Evolutionary conservation across 2,888 invertebrate genomes (phyloP).

Genomic region (Pimpla rufipes): DNA sequence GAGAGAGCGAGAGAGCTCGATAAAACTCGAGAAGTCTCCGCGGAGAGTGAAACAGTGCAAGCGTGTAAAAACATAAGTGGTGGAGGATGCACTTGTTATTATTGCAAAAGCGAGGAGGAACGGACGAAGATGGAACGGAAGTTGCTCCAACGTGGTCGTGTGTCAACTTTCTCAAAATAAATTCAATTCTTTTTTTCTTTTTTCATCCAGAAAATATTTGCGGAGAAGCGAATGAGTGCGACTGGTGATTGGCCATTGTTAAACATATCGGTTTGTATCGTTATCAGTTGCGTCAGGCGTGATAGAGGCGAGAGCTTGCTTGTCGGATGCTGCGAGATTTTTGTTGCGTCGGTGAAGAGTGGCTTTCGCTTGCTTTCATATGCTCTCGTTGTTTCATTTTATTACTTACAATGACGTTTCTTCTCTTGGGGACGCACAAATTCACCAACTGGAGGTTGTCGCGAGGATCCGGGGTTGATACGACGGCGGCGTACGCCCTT

Average conservation of each 20-base stretch:
- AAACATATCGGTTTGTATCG: slow-evolving; percentile 9
- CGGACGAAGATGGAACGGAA: background rate
- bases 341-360: slow-evolving; percentile 37
- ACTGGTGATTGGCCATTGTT: slow-evolving; percentile 31
- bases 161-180: background rate
- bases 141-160: background rate
- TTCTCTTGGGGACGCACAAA: slow-evolving; percentile 80
- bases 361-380: slow-evolving; percentile 44
- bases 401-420: slow-evolving; percentile 82
- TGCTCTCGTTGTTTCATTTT: slow-evolving; percentile 48
- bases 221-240: slow-evolving; percentile 58
- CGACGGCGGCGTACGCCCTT: slow-evolving; percentile 74
- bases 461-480: slow-evolving; percentile 77
- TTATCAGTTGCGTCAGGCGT: slow-evolving; percentile 31
- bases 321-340: slow-evolving; percentile 18
- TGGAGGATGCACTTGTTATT: slow-evolving; percentile 19
- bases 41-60: slow-evolving; percentile 36
- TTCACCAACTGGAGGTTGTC: slow-evolving; percentile 82
- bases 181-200: background rate
- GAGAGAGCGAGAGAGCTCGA: slow-evolving; percentile 26
- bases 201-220: background rate
- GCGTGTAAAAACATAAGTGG: slow-evolving; percentile 41
- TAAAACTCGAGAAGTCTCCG: slow-evolving; percentile 54
- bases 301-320: slow-evolving; percentile 42
- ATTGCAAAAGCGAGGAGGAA: slow-evolving; percentile 9